Percentiles rank a stretch among this genome's conserved stretches.
phyloP scores from a whole-genome alignment of 1,140 invertebrate species.

The Pomphorhynchus laevis region DNA sequence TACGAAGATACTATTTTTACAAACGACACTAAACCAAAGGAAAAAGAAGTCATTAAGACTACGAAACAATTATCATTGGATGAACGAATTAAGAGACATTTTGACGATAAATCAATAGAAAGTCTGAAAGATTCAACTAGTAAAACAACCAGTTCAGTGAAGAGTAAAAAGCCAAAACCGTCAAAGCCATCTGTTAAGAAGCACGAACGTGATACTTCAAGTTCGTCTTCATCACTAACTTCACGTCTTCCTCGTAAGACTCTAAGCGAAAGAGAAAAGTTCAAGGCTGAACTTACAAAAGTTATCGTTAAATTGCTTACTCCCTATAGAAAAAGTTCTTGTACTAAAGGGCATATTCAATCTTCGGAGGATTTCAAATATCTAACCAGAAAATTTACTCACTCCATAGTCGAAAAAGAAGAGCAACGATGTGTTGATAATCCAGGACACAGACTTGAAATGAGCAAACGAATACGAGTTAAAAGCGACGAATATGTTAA shows the following conservation, averaged over 20 bases:
- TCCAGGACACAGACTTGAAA: conserved; percentile 4
- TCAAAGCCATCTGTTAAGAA: background rate
- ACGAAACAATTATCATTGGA: conserved; percentile 23
- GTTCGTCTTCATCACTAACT: background rate
- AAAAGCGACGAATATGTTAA: conserved; percentile 45
- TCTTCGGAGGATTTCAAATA: conserved; percentile 72
- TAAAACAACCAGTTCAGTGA: conserved; percentile 42
- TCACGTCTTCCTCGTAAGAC: conserved; percentile 28
- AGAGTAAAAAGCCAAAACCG: conserved; percentile 14
- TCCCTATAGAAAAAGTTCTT: conserved; percentile 45
- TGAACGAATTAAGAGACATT: conserved; percentile 23
- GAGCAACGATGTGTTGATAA: conserved; percentile 28
- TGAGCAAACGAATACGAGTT: background rate
- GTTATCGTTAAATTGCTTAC: conserved; percentile 56
- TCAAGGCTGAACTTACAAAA: too few relatives aligned
- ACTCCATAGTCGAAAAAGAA: conserved; percentile 78
- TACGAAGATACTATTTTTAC: background rate
- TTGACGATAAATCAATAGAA: conserved; percentile 17
- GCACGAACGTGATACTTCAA: background rate
- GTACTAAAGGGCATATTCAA: conserved; percentile 41
- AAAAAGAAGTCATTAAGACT: conserved; percentile 17
- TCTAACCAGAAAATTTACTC: conserved; percentile 66
- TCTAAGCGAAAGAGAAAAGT: conserved; percentile 6
- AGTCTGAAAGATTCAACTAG: conserved; percentile 33
- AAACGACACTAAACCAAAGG: conserved; percentile 8